A percentile compares a stretch with the other conserved stretches of the same genome.
phyloP scores from a whole-genome alignment of 2,888 invertebrate genomes.

The Myathropa florea region DNA sequence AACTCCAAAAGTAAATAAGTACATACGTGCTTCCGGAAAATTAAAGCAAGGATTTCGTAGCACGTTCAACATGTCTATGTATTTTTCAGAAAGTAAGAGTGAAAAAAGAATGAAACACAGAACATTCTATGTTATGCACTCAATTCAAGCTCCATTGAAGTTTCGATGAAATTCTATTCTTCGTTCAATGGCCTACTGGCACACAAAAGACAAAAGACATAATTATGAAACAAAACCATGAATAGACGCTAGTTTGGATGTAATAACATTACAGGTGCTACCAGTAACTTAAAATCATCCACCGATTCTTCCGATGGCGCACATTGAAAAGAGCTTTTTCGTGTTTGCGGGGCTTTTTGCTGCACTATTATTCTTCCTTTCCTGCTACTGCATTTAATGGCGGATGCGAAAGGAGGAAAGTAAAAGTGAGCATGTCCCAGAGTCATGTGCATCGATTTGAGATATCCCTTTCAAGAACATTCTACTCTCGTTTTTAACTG shows the following conservation, averaged over 20 bases:
- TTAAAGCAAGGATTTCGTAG: not conserved
- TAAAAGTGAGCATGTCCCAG: not conserved
- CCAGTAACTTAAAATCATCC: conserved; percentile 7
- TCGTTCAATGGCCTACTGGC: conserved; percentile 39
- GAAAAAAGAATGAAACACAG: not conserved
- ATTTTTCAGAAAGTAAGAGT: conserved; percentile 34
- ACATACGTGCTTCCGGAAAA: not conserved
- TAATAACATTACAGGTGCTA: not conserved
- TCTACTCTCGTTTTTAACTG: not conserved
- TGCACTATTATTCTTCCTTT: not conserved
- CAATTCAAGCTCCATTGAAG: not conserved
- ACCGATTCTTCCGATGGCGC: not conserved
- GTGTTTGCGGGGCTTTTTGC: not conserved
- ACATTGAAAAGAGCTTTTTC: not conserved
- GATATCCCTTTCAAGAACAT: not conserved
- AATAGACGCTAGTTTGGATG: not conserved
- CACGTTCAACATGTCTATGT: not conserved
- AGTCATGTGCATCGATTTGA: not conserved
- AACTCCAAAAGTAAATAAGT: not conserved
- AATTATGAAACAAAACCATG: conserved; percentile 29
- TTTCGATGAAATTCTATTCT: conserved; percentile 32
- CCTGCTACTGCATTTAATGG: not conserved
- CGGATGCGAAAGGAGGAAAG: not conserved
- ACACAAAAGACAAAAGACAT: conserved; percentile 29
- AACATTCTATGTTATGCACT: conserved; percentile 1